phyloP scores from a whole-genome alignment of 2,888 invertebrate species.

The Sycophila texana region DNA sequence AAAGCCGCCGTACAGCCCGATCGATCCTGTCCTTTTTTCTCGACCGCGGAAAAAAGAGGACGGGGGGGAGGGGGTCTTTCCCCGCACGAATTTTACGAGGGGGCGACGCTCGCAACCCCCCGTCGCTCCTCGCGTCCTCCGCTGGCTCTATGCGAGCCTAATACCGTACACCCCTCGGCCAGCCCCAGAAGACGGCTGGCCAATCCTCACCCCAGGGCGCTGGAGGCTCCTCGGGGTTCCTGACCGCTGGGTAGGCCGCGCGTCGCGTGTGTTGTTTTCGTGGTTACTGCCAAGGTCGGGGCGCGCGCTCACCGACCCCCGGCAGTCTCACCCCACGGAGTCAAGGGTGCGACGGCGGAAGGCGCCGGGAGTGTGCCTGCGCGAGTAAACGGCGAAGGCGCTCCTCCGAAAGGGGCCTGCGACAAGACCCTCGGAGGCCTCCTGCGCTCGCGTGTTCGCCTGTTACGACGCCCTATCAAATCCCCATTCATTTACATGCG shows the following conservation, averaged over 20 bases:
- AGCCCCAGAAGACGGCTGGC: not conserved
- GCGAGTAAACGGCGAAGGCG: conserved; percentile 12
- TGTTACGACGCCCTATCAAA: conserved; percentile 74
- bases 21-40: not conserved
- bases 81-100: conserved; percentile 35
- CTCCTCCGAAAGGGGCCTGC: conserved; percentile 54
- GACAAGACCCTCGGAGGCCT: conserved; percentile 65
- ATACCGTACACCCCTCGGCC: conserved; percentile 65
- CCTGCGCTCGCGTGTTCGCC: conserved; percentile 67
- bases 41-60: not conserved
- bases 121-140: conserved; percentile 43
- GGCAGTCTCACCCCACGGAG: not conserved
- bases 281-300: conserved; percentile 58
- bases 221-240: conserved; percentile 55
- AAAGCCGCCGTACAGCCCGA: too few relatives aligned
- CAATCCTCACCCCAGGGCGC: not conserved
- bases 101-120: conserved; percentile 53
- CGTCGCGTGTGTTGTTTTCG: conserved; percentile 70
- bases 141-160: conserved; percentile 61
- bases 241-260: conserved; percentile 66
- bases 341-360: not conserved
- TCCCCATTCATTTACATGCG: conserved; percentile 73
- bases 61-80: conserved; percentile 15
- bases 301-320: not conserved
- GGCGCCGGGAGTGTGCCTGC: too few relatives aligned